phyloP scores from a whole-genome alignment of 2,888 invertebrate species.

The Macropis europaea region DNA sequence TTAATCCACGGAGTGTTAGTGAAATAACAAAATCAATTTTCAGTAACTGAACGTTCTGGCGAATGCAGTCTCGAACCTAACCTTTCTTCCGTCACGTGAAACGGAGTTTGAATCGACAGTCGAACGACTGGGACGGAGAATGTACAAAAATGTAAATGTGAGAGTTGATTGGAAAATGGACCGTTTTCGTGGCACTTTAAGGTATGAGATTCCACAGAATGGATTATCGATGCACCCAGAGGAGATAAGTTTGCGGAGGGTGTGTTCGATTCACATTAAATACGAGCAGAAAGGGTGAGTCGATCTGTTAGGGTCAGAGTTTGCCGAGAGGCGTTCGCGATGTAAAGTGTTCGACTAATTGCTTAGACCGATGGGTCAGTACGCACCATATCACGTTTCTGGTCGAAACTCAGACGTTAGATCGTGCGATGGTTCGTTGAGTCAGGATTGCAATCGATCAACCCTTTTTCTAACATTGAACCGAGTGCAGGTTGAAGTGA shows the following conservation, averaged over 20 bases:
- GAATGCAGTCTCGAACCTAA: too few relatives aligned
- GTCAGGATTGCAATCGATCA: constrained; percentile 1
- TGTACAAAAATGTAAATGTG: too few relatives aligned
- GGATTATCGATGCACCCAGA: not conserved
- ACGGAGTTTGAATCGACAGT: too few relatives aligned
- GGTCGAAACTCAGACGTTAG: constrained; percentile 10
- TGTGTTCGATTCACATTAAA: not conserved
- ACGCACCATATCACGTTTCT: constrained; percentile 31
- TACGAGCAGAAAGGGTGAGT: not conserved
- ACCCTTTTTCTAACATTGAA: too few relatives aligned
- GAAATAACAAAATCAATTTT: too few relatives aligned
- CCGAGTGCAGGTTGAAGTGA: too few relatives aligned
- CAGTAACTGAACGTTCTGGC: too few relatives aligned
- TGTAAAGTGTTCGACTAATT: constrained; percentile 22
- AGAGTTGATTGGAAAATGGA: too few relatives aligned
- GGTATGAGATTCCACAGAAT: not conserved
- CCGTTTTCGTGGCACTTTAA: too few relatives aligned
- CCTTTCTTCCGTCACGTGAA: too few relatives aligned
- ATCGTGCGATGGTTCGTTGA: not conserved
- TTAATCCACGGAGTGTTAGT: too few relatives aligned
- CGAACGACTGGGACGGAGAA: too few relatives aligned
- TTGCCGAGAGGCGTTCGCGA: not conserved
- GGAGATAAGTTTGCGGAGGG: not conserved
- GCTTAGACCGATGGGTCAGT: constrained; percentile 22
- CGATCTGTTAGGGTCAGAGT: not conserved